Conservation (phyloP, 2,797 vertebrate species). For the Gallinago stenura region DNA sequence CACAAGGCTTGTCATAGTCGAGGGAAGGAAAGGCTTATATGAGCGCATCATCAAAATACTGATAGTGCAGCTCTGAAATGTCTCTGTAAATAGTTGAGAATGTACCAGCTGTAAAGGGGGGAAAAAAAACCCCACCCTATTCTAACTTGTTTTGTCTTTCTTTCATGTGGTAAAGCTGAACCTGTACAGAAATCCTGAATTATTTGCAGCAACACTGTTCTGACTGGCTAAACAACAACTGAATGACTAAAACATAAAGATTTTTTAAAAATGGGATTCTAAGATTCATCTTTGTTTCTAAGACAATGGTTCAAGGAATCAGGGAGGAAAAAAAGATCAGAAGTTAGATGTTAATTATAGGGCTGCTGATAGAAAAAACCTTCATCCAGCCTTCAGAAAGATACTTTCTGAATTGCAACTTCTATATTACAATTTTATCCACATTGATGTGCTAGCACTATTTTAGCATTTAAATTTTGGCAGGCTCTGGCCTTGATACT, state of each 20-base stretch:
- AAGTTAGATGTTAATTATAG: neutral
- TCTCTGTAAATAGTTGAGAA: neutral
- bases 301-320: neutral
- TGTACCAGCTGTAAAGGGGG: neutral
- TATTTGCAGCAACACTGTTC: neutral
- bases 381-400: neutral
- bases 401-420: neutral
- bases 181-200: neutral
- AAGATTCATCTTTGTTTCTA: neutral
- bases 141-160: neutral
- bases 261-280: neutral
- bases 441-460: neutral
- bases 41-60: neutral
- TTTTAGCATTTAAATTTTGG: neutral
- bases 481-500: neutral
- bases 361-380: neutral
- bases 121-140: fast-evolving
- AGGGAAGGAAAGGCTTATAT: neutral
- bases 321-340: neutral
- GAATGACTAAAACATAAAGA: neutral
- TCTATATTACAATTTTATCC: neutral
- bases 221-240: neutral
- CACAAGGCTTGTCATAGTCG: neutral
- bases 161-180: neutral
- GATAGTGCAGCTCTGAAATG: neutral